These are phyloP conservation scores for Aricia artaxerxes DNA, from an alignment of 2,888 invertebrate genomes.

Conservation along the genomic window DNA sequence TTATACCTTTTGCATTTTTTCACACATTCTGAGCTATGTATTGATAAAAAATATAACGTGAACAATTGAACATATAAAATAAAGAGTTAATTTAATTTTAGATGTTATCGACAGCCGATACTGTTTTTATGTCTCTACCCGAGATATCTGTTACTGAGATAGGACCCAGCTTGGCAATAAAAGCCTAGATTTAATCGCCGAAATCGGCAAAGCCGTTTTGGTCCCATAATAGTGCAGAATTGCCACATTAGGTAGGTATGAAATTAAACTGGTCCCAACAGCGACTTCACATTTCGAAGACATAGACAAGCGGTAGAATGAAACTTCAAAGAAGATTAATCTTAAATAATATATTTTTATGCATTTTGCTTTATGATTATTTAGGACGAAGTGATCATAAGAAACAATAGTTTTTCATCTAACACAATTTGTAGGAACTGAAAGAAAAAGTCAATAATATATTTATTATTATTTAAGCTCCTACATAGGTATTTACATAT, in stretches of 20 bases:
- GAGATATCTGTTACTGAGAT: background rate
- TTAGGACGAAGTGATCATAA: conserved; percentile 29
- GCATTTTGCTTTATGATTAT: background rate
- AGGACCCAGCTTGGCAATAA: background rate
- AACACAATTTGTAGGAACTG: conserved; percentile 22
- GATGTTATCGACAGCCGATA: background rate
- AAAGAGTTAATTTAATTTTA: background rate
- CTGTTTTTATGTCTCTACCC: background rate
- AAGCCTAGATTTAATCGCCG: background rate
- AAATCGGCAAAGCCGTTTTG: background rate
- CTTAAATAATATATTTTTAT: background rate
- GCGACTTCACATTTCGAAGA: background rate
- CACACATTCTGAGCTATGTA: background rate
- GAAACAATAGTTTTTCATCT: conserved; percentile 1
- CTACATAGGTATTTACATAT: background rate
- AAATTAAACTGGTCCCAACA: background rate
- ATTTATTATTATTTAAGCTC: background rate
- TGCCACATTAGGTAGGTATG: conserved; percentile 1
- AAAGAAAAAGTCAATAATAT: background rate
- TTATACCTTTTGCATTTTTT: too few relatives aligned
- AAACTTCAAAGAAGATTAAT: conserved; percentile 9
- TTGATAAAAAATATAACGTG: background rate
- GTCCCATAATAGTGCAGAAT: background rate
- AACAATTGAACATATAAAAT: background rate
- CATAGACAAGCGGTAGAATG: background rate